These are phyloP conservation scores for Amphiprion ocellaris DNA, from an alignment of 2,113 vertebrate species.

Conservation along the genomic window DNA sequence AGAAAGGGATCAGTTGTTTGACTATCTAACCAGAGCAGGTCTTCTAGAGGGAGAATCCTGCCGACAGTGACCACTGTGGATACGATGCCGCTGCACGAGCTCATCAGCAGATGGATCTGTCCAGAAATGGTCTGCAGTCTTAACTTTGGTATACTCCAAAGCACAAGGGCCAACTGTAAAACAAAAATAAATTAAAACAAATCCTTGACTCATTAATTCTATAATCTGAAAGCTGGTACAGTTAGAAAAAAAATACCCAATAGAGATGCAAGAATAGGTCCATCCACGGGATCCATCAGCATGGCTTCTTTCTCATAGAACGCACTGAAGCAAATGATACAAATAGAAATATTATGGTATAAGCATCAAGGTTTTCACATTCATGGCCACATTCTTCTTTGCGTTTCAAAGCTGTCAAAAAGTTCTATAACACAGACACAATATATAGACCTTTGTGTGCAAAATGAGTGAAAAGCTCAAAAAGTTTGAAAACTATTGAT, in stretches of 20 bases:
- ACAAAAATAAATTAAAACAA: conserved; percentile 4
- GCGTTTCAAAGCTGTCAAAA: no score
- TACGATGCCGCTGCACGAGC: conserved; percentile 96
- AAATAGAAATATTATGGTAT: background rate
- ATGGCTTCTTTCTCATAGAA: conserved; percentile 98
- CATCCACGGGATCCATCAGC: conserved; percentile 95
- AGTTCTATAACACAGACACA: background rate
- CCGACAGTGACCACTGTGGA: conserved; percentile 93
- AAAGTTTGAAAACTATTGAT: no score
- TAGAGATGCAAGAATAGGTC: conserved; percentile 95
- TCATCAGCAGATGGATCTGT: conserved; percentile 97
- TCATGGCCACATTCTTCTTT: no score
- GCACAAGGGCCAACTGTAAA: conserved; percentile 94
- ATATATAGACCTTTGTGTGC: background rate
- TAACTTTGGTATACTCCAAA: conserved; percentile 98
- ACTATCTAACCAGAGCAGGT: conserved; percentile 79
- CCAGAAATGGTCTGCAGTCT: conserved; percentile 99
- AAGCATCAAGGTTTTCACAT: no score
- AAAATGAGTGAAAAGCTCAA: no score
- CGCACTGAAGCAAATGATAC: conserved; percentile 83
- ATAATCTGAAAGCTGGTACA: background rate
- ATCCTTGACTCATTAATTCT: background rate
- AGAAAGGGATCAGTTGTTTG: background rate
- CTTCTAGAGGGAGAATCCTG: conserved; percentile 97
- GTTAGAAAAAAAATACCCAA: conserved; percentile 84